Conservation (phyloP, 2,113 vertebrate genomes). For the Formicarius rufipectus region DNA sequence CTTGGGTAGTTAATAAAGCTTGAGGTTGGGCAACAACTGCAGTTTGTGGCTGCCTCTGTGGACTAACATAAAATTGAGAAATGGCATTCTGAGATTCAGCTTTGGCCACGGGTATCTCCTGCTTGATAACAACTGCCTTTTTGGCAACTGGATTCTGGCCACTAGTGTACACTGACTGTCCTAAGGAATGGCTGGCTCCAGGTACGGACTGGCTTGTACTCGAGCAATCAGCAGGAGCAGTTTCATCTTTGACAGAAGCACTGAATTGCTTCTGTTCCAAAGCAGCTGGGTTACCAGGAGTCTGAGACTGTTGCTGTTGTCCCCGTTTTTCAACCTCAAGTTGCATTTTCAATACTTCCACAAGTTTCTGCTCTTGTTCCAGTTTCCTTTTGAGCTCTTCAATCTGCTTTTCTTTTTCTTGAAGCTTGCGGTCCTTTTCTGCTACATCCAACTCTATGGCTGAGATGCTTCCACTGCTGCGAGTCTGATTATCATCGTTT, state of each 20-base stretch:
- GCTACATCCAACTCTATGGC: slow-evolving; percentile 72
- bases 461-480: slow-evolving; percentile 46
- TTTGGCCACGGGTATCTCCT: slow-evolving; percentile 74
- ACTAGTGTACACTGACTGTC: slow-evolving; percentile 33
- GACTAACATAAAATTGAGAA: slow-evolving; percentile 85
- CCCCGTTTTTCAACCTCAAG: slow-evolving; percentile 92
- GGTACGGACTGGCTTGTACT: slow-evolving; percentile 59
- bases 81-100: slow-evolving; percentile 69
- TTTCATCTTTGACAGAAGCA: slow-evolving; percentile 73
- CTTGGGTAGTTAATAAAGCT: slow-evolving; percentile 81
- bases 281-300: not conserved
- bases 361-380: slow-evolving; percentile 94
- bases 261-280: slow-evolving; percentile 51
- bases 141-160: slow-evolving; percentile 74
- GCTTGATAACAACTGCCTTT: slow-evolving; percentile 79
- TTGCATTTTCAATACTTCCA: slow-evolving; percentile 96
- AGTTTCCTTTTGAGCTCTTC: slow-evolving; percentile 93
- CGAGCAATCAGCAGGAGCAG: slow-evolving; percentile 66
- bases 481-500: slow-evolving; percentile 72
- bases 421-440: slow-evolving; percentile 89
- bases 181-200: slow-evolving; percentile 30
- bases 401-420: slow-evolving; percentile 96
- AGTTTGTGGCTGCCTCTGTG: slow-evolving; percentile 79
- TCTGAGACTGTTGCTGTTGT: slow-evolving; percentile 67
- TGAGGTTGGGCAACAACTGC: slow-evolving; percentile 79